These are phyloP conservation scores for Panurus biarmicus DNA, from an alignment of 2,113 vertebrate genomes.

Conservation along the genomic window DNA sequence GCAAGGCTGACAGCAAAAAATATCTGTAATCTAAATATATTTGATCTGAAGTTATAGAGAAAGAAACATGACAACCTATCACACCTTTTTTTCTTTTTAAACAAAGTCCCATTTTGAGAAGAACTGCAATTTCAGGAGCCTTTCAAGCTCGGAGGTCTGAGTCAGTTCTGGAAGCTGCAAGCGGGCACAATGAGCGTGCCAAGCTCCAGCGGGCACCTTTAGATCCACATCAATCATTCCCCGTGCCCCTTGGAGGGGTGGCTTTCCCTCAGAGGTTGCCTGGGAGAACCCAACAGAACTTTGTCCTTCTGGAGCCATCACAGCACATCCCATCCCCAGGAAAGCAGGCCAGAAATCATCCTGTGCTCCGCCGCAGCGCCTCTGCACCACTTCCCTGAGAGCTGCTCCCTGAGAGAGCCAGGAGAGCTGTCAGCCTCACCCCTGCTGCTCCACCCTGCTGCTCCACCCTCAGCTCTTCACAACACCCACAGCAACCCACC, in stretches of 20 bases:
- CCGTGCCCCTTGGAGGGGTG: neutral
- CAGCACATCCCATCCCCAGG: neutral
- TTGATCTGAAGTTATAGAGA: conserved; percentile 44
- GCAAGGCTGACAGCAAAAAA: conserved; percentile 36
- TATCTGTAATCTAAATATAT: conserved; percentile 55
- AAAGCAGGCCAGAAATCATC: neutral
- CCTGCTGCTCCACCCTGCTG: neutral
- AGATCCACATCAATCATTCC: neutral
- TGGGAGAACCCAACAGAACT: neutral
- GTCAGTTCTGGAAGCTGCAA: conserved; percentile 24
- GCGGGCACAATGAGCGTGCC: neutral
- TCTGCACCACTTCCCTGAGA: neutral
- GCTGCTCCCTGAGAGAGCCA: neutral
- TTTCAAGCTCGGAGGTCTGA: conserved; percentile 50
- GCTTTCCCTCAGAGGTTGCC: neutral
- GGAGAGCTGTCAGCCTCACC: neutral
- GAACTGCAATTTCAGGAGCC: conserved; percentile 17
- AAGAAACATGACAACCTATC: conserved; percentile 55
- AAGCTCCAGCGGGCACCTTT: neutral
- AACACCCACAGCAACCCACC: no score
- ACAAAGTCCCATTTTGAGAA: conserved; percentile 35
- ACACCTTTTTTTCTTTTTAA: conserved; percentile 27
- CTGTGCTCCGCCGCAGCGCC: neutral
- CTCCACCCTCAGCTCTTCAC: neutral
- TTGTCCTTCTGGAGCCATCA: neutral